Evolutionary conservation across 2,797 vertebrate species (phyloP).

Genomic region (Danio jaintianensis): DNA sequence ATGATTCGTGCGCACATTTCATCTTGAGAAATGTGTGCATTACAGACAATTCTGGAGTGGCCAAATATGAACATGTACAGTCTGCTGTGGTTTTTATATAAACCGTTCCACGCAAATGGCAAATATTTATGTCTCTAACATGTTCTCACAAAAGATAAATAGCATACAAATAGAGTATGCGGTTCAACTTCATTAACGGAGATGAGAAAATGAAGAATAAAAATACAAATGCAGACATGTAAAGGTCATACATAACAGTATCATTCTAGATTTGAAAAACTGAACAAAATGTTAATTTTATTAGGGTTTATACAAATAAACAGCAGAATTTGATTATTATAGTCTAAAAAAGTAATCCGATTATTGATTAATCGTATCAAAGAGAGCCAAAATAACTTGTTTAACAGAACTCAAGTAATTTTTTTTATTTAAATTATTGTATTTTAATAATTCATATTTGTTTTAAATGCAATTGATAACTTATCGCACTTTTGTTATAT

Average conservation of each 20-base stretch:
- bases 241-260: no score
- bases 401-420: no score
- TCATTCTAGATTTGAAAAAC: not conserved
- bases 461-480: no score
- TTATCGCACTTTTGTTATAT: not conserved
- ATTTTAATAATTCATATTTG: no score
- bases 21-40: not conserved
- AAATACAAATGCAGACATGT: not conserved
- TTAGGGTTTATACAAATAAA: no score
- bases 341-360: no score
- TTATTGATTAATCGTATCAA: no score
- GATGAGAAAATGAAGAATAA: not conserved
- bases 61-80: not conserved
- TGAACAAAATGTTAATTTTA: no score
- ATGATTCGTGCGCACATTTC: not conserved
- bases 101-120: not conserved
- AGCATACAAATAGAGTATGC: not conserved
- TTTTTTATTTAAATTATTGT: no score
- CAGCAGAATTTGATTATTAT: no score
- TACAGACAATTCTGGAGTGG: not conserved
- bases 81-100: not conserved
- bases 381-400: no score
- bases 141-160: not conserved
- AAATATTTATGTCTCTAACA: not conserved
- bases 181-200: not conserved